Base-by-base conservation (phyloP, 2,888 invertebrate species). In the Taenaris catops region DNA sequence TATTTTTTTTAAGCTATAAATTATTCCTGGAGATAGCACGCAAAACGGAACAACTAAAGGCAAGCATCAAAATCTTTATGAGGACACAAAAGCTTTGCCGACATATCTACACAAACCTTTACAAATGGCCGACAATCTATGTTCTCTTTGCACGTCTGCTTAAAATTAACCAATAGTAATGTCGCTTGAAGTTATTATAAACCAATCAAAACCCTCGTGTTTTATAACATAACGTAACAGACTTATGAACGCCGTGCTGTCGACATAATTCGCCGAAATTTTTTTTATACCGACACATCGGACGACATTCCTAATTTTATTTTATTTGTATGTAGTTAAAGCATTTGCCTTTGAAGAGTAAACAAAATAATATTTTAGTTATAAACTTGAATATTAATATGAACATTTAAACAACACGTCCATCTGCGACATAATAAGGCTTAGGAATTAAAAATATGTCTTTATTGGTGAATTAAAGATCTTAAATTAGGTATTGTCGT, bases 31-130 rank as follows among this genome's bases (percentile, higher is more conserved):
- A 58, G 55, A 71, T 69, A 55, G 60, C 63, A 70, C 65, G 64
- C 69, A 66, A 80, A 79, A 72, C 68, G 68, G 70, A 72, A 76
- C 79, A 76, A 65, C 70, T 69, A 61, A 64, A 54, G 20, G 51
- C 67, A 68, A 69, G 63, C 70, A 71, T 69, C 70, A 63, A 69
- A 73, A 63, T 63, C 65, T 53, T 63, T 69, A 69, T 79, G 79
- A 66, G 40, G 62, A 68, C 75, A 78, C 80, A 79, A 78, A 64
- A 58, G 57, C 58, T 64, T 73, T 55, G 54, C 76, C 84, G 78
- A 78, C 86, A 72, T 40, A 43, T 47, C 39, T 37, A 39, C 28
- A 48, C 49, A 57, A 64, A 73, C 65, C 62, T 48, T 66, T 68
- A 60, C 60, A 37, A 65, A 51, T 56, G 52, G 54, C 76, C 84